Evolutionary conservation across 1,140 invertebrate species (phyloP).

Genomic region (Drosophila kanapiae): DNA sequence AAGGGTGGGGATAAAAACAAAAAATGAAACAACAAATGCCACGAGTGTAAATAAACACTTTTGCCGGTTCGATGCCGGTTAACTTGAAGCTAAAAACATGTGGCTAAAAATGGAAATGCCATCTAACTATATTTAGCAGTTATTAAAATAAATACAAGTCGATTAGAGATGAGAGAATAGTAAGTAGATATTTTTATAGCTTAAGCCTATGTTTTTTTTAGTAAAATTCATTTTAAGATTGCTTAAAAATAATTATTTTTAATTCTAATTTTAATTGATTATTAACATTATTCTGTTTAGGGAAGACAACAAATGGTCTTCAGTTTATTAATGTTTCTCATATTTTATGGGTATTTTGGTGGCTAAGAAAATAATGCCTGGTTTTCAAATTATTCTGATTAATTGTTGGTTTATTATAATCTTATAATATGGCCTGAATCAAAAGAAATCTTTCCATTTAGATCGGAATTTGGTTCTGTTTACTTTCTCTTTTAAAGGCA

Average conservation of each 20-base stretch:
- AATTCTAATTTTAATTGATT: no score
- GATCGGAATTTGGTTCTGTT: no score
- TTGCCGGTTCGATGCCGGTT: constrained; percentile 48
- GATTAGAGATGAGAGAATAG: background rate
- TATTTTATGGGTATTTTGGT: no score
- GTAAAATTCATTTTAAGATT: background rate
- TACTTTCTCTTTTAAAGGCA: no score
- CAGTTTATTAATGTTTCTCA: no score
- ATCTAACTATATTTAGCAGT: background rate
- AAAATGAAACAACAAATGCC: constrained; percentile 67
- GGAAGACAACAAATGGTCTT: no score
- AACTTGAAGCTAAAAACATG: background rate
- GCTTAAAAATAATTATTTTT: background rate
- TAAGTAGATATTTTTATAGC: background rate
- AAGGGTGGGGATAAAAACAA: background rate
- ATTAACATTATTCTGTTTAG: no score
- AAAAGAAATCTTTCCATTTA: no score
- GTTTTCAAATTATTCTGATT: no score
- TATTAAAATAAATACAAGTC: background rate
- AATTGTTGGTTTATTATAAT: no score
- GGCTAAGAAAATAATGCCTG: no score
- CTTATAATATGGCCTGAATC: no score
- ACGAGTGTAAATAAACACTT: constrained; percentile 53
- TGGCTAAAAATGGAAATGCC: background rate
- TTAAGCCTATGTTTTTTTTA: background rate